Percentiles rank a stretch among this genome's conserved stretches.
Conservation (phyloP, 1,140 invertebrate species). For the Idris sp. region DNA sequence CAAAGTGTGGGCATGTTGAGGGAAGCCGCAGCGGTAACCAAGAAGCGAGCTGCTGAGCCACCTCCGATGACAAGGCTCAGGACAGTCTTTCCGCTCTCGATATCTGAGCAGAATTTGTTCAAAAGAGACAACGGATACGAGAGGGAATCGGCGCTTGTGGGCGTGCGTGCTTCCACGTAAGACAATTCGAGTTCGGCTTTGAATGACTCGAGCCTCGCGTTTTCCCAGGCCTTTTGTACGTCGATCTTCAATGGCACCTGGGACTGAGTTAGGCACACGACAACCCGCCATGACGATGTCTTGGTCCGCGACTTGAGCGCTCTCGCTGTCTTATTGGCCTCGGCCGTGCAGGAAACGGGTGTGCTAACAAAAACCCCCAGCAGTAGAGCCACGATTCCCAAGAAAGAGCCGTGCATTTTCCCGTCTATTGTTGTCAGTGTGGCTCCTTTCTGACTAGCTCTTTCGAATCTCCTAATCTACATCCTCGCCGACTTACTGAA, state of each 20-base stretch:
- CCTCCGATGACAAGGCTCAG: constrained; percentile 73
- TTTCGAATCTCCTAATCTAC: constrained; percentile 40
- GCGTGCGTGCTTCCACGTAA: constrained; percentile 70
- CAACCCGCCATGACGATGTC: constrained; percentile 70
- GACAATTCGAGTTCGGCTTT: constrained; percentile 73
- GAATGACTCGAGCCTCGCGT: constrained; percentile 70
- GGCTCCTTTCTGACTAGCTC: constrained; percentile 42
- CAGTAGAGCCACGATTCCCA: constrained; percentile 48
- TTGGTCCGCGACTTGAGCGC: constrained; percentile 45
- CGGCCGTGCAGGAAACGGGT: constrained; percentile 46
- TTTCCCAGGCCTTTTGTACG: constrained; percentile 75
- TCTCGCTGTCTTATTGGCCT: constrained; percentile 51
- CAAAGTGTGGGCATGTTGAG: constrained; percentile 74
- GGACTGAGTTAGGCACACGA: constrained; percentile 72
- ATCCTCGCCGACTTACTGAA: constrained; percentile 49
- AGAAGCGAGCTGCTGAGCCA: constrained; percentile 73
- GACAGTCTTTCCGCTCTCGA: constrained; percentile 71
- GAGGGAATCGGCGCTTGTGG: constrained; percentile 63
- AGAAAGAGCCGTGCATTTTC: constrained; percentile 56
- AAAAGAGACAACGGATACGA: constrained; percentile 73
- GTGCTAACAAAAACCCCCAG: constrained; percentile 44
- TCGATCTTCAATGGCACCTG: constrained; percentile 70
- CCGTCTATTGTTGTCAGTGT: constrained; percentile 45
- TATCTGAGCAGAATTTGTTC: constrained; percentile 73
- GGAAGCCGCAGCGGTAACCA: constrained; percentile 72